Base-by-base conservation (phyloP, 2,797 vertebrate genomes). In the Notamacropus eugenii region DNA sequence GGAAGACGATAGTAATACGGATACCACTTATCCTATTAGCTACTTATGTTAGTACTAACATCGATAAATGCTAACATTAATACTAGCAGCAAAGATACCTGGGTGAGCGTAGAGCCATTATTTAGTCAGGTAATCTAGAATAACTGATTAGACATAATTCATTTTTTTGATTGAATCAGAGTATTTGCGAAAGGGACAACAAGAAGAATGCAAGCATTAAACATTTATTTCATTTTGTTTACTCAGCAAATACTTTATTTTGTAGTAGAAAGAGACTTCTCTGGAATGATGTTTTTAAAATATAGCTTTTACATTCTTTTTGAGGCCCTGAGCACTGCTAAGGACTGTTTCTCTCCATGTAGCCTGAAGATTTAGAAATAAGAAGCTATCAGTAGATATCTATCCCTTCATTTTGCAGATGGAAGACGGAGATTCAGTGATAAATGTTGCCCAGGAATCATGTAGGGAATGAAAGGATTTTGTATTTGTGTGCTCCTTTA, bases 201-300 rank as follows among this genome's bases (percentile, higher is more conserved):
- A n/a, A 90, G 54, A 93, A 90, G 22, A 90, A 92, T 92, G 67
- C 59, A 91, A 94, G 94, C 27, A 91, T 91, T 40, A 93, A 82
- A 95, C 0, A 57, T 56, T 54, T 97, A 52, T 90, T 94, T 55
- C 22, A 27, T 46, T 46, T 95, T 57, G 57, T 91, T 96, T 93
- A 24, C 62, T 54, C 90, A 94, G 52, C 31, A 96, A 95, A 90
- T 87, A 58, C 54, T 93, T 97, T 92, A 58, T 90, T 94, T 96
- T 87, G 62, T 10, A 24, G 34, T 10, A 82, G 2, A 54, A 55
- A 31, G 29, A 94, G 28, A 31, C 52, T 90, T 93, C 95, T 92
- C 57, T 91, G 19, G 4, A 55, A 27, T 31, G 34, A 74, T 27
- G 57, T 58, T 58, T 58, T 93, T 93, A 8, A 8, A 62, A 40